Percentiles rank a stretch among this genome's conserved stretches.
Conservation (phyloP, 35 echinoderm and acorn worm species). For the Stichopus chloronotus region DNA sequence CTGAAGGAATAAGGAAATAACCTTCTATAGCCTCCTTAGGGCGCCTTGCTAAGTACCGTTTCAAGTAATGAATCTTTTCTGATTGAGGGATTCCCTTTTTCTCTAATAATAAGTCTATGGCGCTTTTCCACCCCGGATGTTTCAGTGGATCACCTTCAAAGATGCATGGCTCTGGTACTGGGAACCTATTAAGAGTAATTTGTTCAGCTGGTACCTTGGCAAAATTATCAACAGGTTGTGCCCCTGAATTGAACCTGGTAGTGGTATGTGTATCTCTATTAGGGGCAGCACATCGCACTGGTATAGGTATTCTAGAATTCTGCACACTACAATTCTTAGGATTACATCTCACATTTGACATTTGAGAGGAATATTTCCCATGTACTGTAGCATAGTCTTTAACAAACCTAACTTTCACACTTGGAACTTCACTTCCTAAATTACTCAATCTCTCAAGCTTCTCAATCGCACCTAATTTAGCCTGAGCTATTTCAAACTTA, state of each 20-base stretch:
- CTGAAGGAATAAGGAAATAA: constrained; percentile 34
- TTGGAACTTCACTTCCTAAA: background rate
- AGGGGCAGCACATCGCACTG: background rate
- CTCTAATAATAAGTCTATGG: constrained; percentile 65
- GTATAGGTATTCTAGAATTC: background rate
- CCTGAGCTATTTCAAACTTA: constrained; percentile 1
- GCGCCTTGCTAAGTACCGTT: constrained; percentile 50
- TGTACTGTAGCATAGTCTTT: background rate
- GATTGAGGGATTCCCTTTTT: constrained; percentile 37
- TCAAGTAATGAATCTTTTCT: constrained; percentile 68
- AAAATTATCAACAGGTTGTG: background rate
- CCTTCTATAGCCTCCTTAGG: constrained; percentile 69
- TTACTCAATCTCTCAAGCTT: background rate
- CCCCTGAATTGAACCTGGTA: background rate
- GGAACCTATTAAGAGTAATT: background rate
- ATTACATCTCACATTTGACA: background rate
- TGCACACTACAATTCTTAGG: background rate
- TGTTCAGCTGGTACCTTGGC: background rate
- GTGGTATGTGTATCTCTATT: background rate
- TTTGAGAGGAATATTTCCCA: background rate
- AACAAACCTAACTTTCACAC: background rate
- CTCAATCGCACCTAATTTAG: constrained; percentile 11
- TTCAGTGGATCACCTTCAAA: constrained; percentile 70
- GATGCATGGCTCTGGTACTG: background rate
- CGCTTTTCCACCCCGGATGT: constrained; percentile 49